Percentiles rank a stretch among this genome's conserved stretches.
Evolutionary conservation across 2,113 vertebrate species (phyloP).

Genomic region (Litocranius walleri): DNA sequence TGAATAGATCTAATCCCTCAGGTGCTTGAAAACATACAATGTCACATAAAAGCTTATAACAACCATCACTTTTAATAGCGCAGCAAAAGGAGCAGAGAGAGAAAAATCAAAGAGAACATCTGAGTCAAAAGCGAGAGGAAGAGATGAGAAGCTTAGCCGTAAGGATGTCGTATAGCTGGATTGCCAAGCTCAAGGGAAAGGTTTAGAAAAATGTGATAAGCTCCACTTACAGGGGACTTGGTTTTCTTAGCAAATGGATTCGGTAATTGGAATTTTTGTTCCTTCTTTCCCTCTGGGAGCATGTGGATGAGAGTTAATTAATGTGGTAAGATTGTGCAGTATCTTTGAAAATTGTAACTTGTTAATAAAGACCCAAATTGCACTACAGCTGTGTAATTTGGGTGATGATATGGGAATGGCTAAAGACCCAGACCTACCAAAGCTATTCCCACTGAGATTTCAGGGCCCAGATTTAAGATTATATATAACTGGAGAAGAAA

Average conservation of each 20-base stretch:
- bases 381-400: constrained; percentile 20
- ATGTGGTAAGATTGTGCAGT: constrained; percentile 46
- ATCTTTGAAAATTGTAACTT: constrained; percentile 52
- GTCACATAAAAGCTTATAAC: constrained; percentile 23
- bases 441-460: neutral
- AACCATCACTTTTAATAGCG: constrained; percentile 12
- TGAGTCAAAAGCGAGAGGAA: constrained; percentile 33
- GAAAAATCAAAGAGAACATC: constrained; percentile 52
- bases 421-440: neutral
- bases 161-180: constrained; percentile 27
- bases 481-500: neutral
- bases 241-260: constrained; percentile 59
- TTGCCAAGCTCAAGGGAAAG: constrained; percentile 46
- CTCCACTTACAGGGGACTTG: neutral
- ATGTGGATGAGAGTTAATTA: constrained; percentile 66
- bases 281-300: constrained; percentile 54
- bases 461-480: neutral
- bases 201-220: constrained; percentile 25
- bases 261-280: constrained; percentile 63
- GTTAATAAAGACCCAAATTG: constrained; percentile 25
- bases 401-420: neutral
- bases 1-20: neutral
- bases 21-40: neutral
- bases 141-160: constrained; percentile 16
- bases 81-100: constrained; percentile 10